phyloP scores from a whole-genome alignment of 2,113 vertebrate genomes.

The Centropristis striata region DNA sequence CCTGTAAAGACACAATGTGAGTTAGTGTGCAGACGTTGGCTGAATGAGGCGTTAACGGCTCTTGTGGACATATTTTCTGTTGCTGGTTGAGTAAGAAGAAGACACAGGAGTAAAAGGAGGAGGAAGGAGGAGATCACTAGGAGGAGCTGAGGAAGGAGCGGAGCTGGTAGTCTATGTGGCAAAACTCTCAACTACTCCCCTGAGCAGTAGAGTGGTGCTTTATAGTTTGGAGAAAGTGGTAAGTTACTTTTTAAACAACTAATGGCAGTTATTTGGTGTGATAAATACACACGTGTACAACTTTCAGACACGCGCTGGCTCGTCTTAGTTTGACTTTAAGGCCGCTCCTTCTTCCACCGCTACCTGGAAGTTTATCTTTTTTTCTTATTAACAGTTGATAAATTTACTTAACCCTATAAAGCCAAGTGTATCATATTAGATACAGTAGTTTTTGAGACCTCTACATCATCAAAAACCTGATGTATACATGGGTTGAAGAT shows the following conservation, averaged over 20 bases:
- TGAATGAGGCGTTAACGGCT: too few species aligned
- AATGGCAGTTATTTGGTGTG: not conserved
- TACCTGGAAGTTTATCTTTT: too few species aligned
- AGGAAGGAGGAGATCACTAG: slow-evolving; percentile 9
- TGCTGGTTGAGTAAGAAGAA: not conserved
- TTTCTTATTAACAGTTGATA: too few species aligned
- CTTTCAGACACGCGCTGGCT: not conserved
- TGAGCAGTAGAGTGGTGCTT: not conserved
- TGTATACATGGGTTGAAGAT: too few species aligned
- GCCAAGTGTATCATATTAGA: too few species aligned
- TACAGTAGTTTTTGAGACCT: too few species aligned
- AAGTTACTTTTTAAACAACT: not conserved
- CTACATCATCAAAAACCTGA: too few species aligned
- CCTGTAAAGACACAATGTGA: not conserved
- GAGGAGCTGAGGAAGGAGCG: slow-evolving; percentile 40
- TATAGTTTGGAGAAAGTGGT: slow-evolving; percentile 15
- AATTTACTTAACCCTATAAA: too few species aligned
- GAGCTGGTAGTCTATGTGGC: slow-evolving; percentile 44
- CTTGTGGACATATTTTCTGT: not conserved
- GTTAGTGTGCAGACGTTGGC: not conserved
- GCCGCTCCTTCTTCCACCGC: not conserved
- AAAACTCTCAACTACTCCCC: slow-evolving; percentile 2
- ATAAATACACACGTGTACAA: not conserved
- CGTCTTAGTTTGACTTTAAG: not conserved
- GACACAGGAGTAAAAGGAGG: not conserved